Conservation (phyloP, 2,888 invertebrate species). For the Hydrotaea cyrtoneurina region DNA sequence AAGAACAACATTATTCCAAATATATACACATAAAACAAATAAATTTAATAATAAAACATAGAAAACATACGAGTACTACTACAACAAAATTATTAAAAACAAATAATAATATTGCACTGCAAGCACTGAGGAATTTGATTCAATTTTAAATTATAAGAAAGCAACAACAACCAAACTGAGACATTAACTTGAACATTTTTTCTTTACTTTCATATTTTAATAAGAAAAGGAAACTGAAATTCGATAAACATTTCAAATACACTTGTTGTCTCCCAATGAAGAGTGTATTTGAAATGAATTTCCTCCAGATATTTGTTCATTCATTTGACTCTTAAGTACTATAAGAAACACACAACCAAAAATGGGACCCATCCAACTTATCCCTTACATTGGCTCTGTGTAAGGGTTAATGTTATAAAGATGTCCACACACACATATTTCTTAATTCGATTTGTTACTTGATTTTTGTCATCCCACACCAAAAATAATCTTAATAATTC, state of each 20-base stretch:
- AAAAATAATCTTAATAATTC: constrained; percentile 9
- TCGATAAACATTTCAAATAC: constrained; percentile 1
- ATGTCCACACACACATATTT: neutral
- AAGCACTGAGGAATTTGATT: constrained; percentile 82
- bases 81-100: constrained; percentile 63
- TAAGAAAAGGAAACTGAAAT: neutral
- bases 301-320: neutral
- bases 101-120: constrained; percentile 78
- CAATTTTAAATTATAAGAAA: constrained; percentile 75
- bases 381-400: constrained; percentile 25
- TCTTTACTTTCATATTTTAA: neutral
- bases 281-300: neutral
- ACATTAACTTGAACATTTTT: constrained; percentile 54
- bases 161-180: constrained; percentile 67
- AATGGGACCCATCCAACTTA: neutral
- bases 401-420: neutral
- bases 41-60: constrained; percentile 49
- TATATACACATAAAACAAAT: constrained; percentile 38
- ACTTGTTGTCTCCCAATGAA: too few relatives aligned
- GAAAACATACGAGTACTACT: constrained; percentile 49
- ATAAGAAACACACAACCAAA: neutral
- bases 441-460: neutral
- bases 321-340: neutral
- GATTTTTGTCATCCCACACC: neutral
- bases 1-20: constrained; percentile 37